Conservation (phyloP, 1,140 invertebrate species). For the Copidosoma floridanum region DNA sequence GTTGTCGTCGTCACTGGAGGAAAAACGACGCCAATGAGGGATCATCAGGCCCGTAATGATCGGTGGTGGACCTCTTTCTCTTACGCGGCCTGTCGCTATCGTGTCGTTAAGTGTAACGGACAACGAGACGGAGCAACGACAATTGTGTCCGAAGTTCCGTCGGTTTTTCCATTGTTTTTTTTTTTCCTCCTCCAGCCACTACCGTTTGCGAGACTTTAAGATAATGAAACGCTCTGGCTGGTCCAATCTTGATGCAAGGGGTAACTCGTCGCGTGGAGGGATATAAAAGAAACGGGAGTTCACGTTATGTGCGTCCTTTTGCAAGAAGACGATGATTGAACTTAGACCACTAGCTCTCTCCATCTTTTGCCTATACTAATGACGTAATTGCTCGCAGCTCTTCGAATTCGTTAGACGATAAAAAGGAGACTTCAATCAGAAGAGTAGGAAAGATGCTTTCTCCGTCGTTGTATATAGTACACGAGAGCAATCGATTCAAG, state of each 20-base stretch:
- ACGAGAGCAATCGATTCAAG: too few relatives aligned
- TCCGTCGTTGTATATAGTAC: too few relatives aligned
- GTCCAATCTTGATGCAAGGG: neutral
- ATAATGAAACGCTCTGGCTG: neutral
- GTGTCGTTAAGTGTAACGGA: neutral
- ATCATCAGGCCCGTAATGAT: neutral
- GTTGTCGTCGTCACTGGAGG: too few relatives aligned
- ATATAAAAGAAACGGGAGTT: neutral
- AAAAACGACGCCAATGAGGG: neutral
- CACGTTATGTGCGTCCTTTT: too few relatives aligned
- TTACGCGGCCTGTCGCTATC: neutral
- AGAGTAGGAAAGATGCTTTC: too few relatives aligned
- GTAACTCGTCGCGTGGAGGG: neutral
- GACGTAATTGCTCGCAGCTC: too few relatives aligned
- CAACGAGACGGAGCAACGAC: neutral
- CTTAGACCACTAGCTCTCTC: too few relatives aligned
- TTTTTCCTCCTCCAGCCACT: neutral
- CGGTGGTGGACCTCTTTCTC: neutral
- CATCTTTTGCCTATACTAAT: too few relatives aligned
- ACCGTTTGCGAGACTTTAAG: neutral
- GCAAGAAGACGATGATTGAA: too few relatives aligned
- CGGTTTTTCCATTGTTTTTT: neutral
- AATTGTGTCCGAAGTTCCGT: slow-evolving; percentile 4
- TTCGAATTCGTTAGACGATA: too few relatives aligned
- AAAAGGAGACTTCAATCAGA: too few relatives aligned